phyloP scores from a whole-genome alignment of 2,888 invertebrate species.

The Plutella xylostella region DNA sequence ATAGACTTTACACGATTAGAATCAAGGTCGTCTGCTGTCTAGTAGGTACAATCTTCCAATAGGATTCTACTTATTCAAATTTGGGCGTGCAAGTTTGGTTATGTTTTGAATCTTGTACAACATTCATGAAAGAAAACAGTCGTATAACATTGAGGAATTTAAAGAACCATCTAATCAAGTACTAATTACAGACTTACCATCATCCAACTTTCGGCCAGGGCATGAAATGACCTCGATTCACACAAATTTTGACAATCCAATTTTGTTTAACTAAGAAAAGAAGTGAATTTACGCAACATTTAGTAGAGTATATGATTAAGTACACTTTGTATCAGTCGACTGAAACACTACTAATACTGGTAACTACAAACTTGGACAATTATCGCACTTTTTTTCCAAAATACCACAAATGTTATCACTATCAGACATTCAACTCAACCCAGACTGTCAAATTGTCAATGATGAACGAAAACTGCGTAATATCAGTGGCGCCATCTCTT shows the following conservation, averaged over 20 bases:
- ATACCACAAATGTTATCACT: conserved; percentile 34
- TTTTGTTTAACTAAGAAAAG: conserved; percentile 16
- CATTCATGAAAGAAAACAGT: not conserved
- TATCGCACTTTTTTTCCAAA: conserved; percentile 30
- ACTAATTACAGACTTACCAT: conserved; percentile 27
- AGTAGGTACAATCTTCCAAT: conserved; percentile 15
- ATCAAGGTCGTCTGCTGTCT: conserved; percentile 60
- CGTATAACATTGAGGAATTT: not conserved
- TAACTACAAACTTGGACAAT: too few species aligned
- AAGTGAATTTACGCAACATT: conserved; percentile 12
- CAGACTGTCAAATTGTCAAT: conserved; percentile 14
- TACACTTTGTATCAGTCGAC: conserved; percentile 16
- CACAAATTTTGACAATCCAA: conserved; percentile 18
- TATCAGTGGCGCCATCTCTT: conserved; percentile 34
- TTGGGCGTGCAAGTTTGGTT: conserved; percentile 42
- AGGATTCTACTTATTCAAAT: not conserved
- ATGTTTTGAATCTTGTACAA: conserved; percentile 22
- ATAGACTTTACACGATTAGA: conserved; percentile 64
- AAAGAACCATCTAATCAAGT: not conserved
- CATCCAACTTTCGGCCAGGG: conserved; percentile 26
- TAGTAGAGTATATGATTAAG: conserved; percentile 11
- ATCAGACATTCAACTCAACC: conserved; percentile 53
- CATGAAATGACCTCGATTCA: conserved; percentile 22
- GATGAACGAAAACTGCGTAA: not conserved
- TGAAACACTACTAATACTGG: conserved; percentile 19